These are phyloP conservation scores for Labeo calbasu DNA, from an alignment of 2,797 vertebrate genomes.

Conservation along the genomic window DNA sequence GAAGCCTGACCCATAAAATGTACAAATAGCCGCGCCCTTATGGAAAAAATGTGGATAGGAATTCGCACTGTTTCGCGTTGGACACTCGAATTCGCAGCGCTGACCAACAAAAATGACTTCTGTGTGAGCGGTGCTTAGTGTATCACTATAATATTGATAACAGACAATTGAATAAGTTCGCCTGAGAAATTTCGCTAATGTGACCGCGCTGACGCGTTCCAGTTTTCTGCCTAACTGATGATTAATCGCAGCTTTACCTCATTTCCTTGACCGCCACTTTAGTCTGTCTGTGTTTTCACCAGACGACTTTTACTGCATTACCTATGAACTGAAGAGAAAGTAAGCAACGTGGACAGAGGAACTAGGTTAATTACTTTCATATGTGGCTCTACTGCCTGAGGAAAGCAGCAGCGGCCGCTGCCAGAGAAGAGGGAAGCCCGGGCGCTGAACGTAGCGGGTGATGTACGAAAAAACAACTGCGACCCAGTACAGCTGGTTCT, in stretches of 20 bases:
- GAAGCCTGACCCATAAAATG: too few relatives aligned
- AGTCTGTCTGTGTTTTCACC: conserved; percentile 20
- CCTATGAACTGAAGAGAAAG: conserved; percentile 66
- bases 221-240: not conserved
- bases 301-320: conserved; percentile 44
- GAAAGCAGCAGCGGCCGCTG: conserved; percentile 61
- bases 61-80: not conserved
- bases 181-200: not conserved
- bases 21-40: too few relatives aligned
- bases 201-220: not conserved
- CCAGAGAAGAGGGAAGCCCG: conserved; percentile 54
- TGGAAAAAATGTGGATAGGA: too few relatives aligned
- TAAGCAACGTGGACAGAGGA: conserved; percentile 78
- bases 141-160: not conserved
- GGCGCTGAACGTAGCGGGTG: conserved; percentile 60
- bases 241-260: not conserved
- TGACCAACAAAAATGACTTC: not conserved
- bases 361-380: conserved; percentile 79
- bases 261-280: not conserved
- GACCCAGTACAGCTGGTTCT: conserved; percentile 71
- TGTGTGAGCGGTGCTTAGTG: not conserved
- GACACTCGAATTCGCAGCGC: rapidly evolving
- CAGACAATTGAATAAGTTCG: not conserved
- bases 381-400: conserved; percentile 70
- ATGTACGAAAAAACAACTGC: conserved; percentile 65